Base-by-base conservation (phyloP, 2,113 vertebrate genomes). In the Chloroceryle aenea region DNA sequence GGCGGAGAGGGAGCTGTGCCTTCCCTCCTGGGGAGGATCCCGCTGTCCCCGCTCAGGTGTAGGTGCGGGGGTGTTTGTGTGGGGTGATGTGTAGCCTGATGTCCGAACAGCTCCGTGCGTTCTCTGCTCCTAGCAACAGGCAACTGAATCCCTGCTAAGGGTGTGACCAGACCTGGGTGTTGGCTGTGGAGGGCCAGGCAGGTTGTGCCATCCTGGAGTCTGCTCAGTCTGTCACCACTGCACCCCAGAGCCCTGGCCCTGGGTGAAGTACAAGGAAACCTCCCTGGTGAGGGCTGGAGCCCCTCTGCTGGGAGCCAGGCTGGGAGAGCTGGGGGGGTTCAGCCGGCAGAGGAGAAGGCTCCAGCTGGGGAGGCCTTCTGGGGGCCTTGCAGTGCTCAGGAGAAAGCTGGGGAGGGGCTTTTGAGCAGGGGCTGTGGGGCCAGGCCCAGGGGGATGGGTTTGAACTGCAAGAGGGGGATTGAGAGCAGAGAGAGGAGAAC, bases 41-140 rank as follows among this genome's bases (percentile, higher is more conserved):
- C 19, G 5, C 1, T 2, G 6, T 17, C 64, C 58, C 72, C 3
- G 0, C 27, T 20, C 1, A 3, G 48, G 48, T 50, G 48, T 23
- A 22, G 47, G 21, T 48, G 21, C 47, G 5, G 47, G 20, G n/a
- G 43, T 48, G 68, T 32, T 21, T 43, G 26, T 0, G 4, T 0
- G 2, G 55, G 25, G 38, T 40, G 55, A n/a, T 1, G 7, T 14
- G 55, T 12, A n/a, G 61, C 87, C 61, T 13, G 32, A 5, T 45
- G 53, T 16, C 45, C 15, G 20, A 40, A 47, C 34, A 50, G 58
- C 59, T 55, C 3, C 3, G 5, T 36, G 50, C 64, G 14, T 47
- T 64, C 43, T 27, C 50, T 18, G 1, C 29, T 14, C 18, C 2
- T 45, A 19, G 45, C 29, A 19, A 12, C 59, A 22, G 61, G 62